phyloP scores from a whole-genome alignment of 1,140 invertebrate genomes.

The Augochlora pura region DNA sequence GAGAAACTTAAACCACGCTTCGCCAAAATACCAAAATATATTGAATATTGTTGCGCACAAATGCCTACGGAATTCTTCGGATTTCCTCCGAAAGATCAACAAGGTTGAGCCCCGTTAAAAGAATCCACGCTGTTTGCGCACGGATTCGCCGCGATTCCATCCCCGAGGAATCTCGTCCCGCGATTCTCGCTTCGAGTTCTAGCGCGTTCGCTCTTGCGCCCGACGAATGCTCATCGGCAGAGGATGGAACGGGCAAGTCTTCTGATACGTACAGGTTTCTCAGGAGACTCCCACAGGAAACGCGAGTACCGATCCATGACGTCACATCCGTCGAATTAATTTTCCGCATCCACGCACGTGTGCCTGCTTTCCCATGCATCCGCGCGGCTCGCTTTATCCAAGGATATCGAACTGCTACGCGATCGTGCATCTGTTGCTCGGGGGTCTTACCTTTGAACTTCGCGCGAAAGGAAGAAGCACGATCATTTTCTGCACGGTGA shows the following conservation, averaged over 20 bases:
- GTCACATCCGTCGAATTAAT: conserved; percentile 66
- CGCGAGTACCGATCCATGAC: conserved; percentile 57
- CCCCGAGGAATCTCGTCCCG: not conserved
- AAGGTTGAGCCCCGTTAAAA: not conserved
- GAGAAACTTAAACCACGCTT: no score
- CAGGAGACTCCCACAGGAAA: conserved; percentile 50
- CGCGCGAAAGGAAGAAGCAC: no score
- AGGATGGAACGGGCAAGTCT: not conserved
- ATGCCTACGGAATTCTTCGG: no score
- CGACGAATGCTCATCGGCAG: not conserved
- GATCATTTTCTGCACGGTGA: no score
- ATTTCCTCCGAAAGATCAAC: no score
- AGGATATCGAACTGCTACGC: not conserved
- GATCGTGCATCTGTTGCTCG: not conserved
- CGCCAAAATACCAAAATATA: no score
- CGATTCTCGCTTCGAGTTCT: not conserved
- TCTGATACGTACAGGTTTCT: conserved; percentile 37
- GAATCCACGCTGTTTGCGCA: not conserved
- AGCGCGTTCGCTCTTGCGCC: no score
- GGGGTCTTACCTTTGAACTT: not conserved
- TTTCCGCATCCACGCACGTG: conserved; percentile 45
- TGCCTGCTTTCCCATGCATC: conserved; percentile 29
- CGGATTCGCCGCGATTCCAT: not conserved
- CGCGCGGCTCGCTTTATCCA: not conserved
- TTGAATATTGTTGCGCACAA: no score